Percentiles rank a stretch among this genome's conserved stretches.
These are phyloP conservation scores for Catamblyrhynchus diadema DNA, from an alignment of 2,797 vertebrate species.

Conservation along the genomic window DNA sequence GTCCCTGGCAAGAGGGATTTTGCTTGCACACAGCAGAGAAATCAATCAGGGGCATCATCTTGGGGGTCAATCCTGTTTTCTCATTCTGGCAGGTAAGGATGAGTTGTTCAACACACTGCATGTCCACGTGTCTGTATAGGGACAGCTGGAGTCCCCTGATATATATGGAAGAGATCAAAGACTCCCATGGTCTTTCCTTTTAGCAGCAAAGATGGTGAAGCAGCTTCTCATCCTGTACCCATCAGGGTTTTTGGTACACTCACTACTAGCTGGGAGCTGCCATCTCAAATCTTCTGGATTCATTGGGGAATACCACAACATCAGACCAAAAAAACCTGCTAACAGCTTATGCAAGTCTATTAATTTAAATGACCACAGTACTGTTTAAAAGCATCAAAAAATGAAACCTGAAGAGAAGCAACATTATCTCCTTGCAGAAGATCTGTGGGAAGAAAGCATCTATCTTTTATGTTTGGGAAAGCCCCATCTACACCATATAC, in stretches of 20 bases:
- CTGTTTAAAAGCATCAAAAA: not conserved
- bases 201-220: not conserved
- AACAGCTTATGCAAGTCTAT: not conserved
- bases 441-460: not conserved
- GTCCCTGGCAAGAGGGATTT: not conserved
- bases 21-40: not conserved
- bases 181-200: not conserved
- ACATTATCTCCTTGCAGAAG: not conserved
- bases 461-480: not conserved
- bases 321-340: not conserved
- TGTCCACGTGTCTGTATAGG: rapidly evolving
- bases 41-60: not conserved
- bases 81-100: not conserved
- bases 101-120: not conserved
- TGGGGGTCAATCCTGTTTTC: not conserved
- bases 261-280: not conserved
- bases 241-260: not conserved
- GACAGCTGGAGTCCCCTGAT: not conserved
- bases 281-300: not conserved
- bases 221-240: not conserved
- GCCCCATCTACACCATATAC: not conserved
- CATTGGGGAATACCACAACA: not conserved
- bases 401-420: not conserved
- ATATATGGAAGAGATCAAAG: not conserved
- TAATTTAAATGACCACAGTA: not conserved